Evolutionary conservation across 2,113 vertebrate genomes (phyloP), one percentile per base, ranked within the genome.

Genomic region (Malurus elegans): DNA sequence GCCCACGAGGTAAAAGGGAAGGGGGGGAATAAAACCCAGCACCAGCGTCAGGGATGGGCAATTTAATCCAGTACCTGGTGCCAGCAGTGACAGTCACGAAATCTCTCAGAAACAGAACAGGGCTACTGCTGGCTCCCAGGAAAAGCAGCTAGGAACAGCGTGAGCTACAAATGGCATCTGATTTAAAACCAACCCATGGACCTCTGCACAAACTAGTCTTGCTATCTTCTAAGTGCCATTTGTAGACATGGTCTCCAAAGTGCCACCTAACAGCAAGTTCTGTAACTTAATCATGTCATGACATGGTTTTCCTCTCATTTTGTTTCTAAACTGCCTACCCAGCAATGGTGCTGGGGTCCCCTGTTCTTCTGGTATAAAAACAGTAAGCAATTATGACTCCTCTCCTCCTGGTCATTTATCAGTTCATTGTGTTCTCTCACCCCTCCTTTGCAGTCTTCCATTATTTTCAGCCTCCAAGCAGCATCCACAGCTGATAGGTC

Each of bases 281-380:
- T 3, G 0, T 32, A 34, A 65, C 32, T 53, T 66, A 34, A 66
- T 32, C 18, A 6, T 0, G 3, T 10, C 45, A 7, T 1, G 10
- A 21, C 2, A 3, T 0, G 9, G n/a, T 42, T 34, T 32, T 6
- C 19, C 25, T 84, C 69, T 51, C 6, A 8, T 78, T 87, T 62
- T 48, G 4, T 51, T 86, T 66, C 31, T 40, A 16, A 81, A 26
- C 57, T 71, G 48, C 61, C 75, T 67, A 57, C n/a, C 24, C 50
- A 8, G 13, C 47, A 38, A 16, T 5, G 15, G 12, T 51, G 31
- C 51, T 36, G 26, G 5, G 2, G 17, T n/a, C 2, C 14, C 7
- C n/a, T 14, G 14, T 26, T 82, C 17, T 60, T 54, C 48, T 14
- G 29, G 24, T n/a, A 9, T 10, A 13, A 69, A 7, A 62, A 48